Conservation (phyloP, 2,113 vertebrate genomes). For the Oncorhynchus mykiss region DNA sequence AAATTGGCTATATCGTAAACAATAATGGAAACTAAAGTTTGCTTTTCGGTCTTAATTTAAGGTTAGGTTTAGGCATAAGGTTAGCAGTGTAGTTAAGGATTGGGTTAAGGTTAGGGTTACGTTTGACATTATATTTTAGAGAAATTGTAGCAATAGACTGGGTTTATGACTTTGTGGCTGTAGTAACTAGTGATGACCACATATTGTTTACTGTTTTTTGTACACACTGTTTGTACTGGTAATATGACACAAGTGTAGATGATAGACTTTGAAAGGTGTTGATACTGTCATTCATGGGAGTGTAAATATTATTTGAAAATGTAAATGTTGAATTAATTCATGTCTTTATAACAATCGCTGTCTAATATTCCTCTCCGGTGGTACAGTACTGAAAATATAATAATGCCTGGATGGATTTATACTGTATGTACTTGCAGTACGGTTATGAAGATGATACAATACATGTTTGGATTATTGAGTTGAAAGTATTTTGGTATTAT, state of each 20-base stretch:
- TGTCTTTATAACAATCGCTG: conserved; percentile 54
- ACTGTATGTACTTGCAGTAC: conserved; percentile 6
- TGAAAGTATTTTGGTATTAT: conserved; percentile 37
- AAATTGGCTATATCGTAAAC: too few relatives aligned
- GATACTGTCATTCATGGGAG: conserved; percentile 17
- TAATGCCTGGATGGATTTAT: background rate
- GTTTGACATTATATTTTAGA: too few relatives aligned
- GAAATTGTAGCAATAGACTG: too few relatives aligned
- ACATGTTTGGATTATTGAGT: conserved; percentile 30
- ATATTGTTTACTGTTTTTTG: conserved; percentile 45
- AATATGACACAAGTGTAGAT: conserved; percentile 27
- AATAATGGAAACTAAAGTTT: too few relatives aligned
- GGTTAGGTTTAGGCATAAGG: too few relatives aligned
- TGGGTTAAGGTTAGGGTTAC: too few relatives aligned
- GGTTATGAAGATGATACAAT: conserved; percentile 28
- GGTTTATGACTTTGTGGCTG: too few relatives aligned
- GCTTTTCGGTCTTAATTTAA: too few relatives aligned
- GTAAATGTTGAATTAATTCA: conserved; percentile 41
- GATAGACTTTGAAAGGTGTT: conserved; percentile 45
- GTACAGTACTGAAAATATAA: conserved; percentile 21
- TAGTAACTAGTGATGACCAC: too few relatives aligned
- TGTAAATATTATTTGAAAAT: conserved; percentile 64
- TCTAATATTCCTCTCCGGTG: conserved; percentile 27
- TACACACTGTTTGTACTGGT: conserved; percentile 45
- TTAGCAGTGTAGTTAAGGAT: too few relatives aligned